Evolutionary conservation across 1,140 invertebrate genomes (phyloP).

Genomic region (Ceratina japonica): DNA sequence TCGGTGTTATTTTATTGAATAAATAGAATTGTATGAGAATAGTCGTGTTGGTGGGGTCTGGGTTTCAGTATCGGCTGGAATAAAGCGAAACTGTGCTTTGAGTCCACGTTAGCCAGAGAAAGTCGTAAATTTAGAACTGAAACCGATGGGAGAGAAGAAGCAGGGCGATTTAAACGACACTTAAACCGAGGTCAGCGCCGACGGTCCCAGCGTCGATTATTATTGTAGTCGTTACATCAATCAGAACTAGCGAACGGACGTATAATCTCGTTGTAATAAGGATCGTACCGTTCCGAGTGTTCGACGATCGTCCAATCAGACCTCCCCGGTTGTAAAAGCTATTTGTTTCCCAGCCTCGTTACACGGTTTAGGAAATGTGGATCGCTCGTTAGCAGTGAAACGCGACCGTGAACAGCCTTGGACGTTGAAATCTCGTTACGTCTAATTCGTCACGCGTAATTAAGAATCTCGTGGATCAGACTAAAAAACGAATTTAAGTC

Average conservation of each 20-base stretch:
- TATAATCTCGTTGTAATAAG: constrained; percentile 29
- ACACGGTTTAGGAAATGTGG: neutral
- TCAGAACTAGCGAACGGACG: constrained; percentile 18
- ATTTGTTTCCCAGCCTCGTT: neutral
- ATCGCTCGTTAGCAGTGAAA: constrained; percentile 11
- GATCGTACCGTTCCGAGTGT: neutral
- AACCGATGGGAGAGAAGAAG: constrained; percentile 12
- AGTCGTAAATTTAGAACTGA: constrained; percentile 45
- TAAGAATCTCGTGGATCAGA: constrained; percentile 2
- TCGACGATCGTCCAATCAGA: neutral
- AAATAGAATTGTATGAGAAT: no score
- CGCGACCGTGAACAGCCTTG: neutral
- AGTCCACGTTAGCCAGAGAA: constrained; percentile 26
- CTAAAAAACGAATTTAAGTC: no score
- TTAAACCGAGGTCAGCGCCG: neutral
- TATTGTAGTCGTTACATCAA: constrained; percentile 40
- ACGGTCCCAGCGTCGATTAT: constrained; percentile 21
- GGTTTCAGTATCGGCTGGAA: constrained; percentile 2
- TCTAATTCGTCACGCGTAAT: constrained; percentile 25
- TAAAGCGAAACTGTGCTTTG: constrained; percentile 17
- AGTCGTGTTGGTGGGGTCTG: no score
- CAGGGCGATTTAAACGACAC: constrained; percentile 29
- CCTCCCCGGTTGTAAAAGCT: neutral
- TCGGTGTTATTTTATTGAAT: no score
- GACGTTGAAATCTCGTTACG: constrained; percentile 17